Evolutionary conservation across 2,888 invertebrate species (phyloP).

Genomic region (Dryobota labecula): DNA sequence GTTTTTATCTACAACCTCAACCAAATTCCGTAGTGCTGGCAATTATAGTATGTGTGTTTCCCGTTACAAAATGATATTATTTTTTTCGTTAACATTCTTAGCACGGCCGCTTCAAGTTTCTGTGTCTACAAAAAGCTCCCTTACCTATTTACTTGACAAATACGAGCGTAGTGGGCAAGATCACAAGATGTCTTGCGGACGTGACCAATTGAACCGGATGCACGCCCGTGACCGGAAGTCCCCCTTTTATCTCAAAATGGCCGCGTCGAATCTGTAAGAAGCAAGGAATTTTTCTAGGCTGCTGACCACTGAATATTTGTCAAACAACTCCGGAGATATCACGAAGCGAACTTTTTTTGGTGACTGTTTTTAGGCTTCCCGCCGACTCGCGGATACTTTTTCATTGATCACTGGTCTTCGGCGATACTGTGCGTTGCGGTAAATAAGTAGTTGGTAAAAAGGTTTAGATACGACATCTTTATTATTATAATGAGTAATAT

Average conservation of each 20-base stretch:
- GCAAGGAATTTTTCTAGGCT: conserved; percentile 87
- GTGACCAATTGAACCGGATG: conserved; percentile 82
- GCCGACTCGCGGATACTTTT: conserved; percentile 70
- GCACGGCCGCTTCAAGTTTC: conserved; percentile 72
- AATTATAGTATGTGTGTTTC: conserved; percentile 72
- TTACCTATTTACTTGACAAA: conserved; percentile 76
- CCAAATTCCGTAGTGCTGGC: conserved; percentile 68
- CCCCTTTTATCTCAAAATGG: conserved; percentile 87
- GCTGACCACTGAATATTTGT: conserved; percentile 86
- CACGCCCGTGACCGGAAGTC: conserved; percentile 86
- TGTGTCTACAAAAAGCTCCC: conserved; percentile 75
- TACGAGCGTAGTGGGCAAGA: conserved; percentile 65
- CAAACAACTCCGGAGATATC: conserved; percentile 74
- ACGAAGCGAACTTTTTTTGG: conserved; percentile 84
- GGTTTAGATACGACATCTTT: neutral
- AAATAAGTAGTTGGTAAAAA: conserved; percentile 2
- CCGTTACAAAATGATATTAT: conserved; percentile 76
- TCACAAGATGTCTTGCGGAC: conserved; percentile 65
- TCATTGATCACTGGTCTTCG: conserved; percentile 29
- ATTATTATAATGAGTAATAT: neutral
- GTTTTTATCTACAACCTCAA: conserved; percentile 72
- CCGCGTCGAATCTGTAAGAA: conserved; percentile 85
- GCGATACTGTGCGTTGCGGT: conserved; percentile 18
- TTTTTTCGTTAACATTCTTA: conserved; percentile 78
- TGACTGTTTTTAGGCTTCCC: conserved; percentile 75